Evolutionary conservation across 2,797 vertebrate species (phyloP).

Genomic region (Silurus lanzhouensis): DNA sequence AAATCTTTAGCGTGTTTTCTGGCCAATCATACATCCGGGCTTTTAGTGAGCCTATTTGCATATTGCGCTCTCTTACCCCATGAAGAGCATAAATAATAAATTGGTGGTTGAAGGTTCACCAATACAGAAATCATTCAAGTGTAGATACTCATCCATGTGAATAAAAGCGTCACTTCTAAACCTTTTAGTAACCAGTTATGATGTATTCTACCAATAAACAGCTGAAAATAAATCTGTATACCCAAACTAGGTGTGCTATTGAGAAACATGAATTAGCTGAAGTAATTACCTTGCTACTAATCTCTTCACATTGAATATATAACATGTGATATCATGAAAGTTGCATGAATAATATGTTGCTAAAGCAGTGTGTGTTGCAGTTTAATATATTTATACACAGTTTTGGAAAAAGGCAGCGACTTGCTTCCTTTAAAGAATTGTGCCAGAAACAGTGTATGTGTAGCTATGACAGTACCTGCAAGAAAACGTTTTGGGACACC

Average conservation of each 20-base stretch:
- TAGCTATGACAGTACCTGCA: background rate
- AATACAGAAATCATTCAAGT: conserved; percentile 19
- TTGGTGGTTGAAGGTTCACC: conserved; percentile 29
- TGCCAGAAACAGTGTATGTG: background rate
- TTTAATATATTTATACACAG: background rate
- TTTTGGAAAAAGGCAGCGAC: background rate
- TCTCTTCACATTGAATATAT: background rate
- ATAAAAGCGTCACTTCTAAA: conserved; percentile 41
- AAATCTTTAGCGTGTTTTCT: background rate
- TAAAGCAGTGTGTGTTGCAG: background rate
- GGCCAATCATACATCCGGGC: background rate
- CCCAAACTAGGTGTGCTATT: background rate
- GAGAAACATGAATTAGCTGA: background rate
- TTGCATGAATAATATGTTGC: background rate
- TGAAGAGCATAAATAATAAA: conserved; percentile 36
- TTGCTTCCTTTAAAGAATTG: background rate
- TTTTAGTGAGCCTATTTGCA: background rate
- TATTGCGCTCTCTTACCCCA: conserved; percentile 16
- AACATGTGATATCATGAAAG: background rate
- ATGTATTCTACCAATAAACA: background rate
- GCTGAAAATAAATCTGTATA: conserved; percentile 4
- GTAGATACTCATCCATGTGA: conserved; percentile 32
- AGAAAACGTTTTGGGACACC: conserved; percentile 18
- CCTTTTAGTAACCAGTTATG: conserved; percentile 13
- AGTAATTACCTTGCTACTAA: background rate